These are phyloP conservation scores for Amorpha juglandis DNA, from an alignment of 2,888 invertebrate species.

Conservation along the genomic window DNA sequence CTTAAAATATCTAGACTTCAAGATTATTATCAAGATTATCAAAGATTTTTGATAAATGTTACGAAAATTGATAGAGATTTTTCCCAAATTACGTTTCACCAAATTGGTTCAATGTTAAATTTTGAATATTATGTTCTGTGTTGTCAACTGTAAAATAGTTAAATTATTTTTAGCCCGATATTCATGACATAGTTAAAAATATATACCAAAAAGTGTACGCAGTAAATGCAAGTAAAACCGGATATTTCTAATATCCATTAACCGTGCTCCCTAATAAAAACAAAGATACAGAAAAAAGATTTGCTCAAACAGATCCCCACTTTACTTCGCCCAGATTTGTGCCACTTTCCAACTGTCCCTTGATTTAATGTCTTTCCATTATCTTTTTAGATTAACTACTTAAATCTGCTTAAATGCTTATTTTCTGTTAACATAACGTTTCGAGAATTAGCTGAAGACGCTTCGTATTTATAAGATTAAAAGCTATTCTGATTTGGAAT, in stretches of 20 bases:
- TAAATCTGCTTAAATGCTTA: slow-evolving; percentile 22
- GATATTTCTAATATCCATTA: background rate
- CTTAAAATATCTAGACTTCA: too few species aligned
- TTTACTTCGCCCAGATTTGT: slow-evolving; percentile 15
- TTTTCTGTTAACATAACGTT: slow-evolving; percentile 20
- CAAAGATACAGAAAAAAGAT: slow-evolving; percentile 43
- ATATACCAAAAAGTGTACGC: background rate
- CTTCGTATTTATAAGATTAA: background rate
- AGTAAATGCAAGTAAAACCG: background rate
- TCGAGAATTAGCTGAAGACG: background rate
- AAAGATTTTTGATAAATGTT: too few species aligned
- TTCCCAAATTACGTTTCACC: too few species aligned
- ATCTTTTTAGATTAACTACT: slow-evolving; percentile 25
- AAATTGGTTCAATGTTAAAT: too few species aligned
- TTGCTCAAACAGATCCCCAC: slow-evolving; percentile 30
- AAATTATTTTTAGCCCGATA: too few species aligned
- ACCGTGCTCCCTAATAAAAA: slow-evolving; percentile 34
- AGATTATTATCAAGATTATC: too few species aligned
- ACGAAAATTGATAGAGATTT: too few species aligned
- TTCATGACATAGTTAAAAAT: too few species aligned
- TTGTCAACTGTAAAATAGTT: too few species aligned
- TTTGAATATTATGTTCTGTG: too few species aligned
- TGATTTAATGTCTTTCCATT: slow-evolving; percentile 28
- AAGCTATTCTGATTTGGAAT: background rate
- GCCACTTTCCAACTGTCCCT: background rate